Percentiles rank a stretch among this genome's conserved stretches.
These are phyloP conservation scores for Dallia pectoralis DNA, from an alignment of 2,797 vertebrate genomes.

Conservation along the genomic window DNA sequence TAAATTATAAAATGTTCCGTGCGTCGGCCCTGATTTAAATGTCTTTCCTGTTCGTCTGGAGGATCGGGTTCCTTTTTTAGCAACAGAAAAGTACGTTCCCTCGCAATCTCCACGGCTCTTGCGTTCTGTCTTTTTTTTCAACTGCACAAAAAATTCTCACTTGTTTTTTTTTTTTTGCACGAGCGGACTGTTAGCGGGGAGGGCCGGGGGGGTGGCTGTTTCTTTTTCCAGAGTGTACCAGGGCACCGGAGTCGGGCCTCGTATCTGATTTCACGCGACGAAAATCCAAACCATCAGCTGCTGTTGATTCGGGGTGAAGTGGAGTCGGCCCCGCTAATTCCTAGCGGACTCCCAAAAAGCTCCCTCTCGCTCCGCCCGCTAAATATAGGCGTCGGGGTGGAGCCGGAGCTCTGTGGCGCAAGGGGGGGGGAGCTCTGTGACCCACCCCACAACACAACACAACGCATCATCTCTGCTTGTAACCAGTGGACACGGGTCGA, in stretches of 20 bases:
- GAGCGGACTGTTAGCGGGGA: constrained; percentile 47
- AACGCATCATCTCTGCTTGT: constrained; percentile 57
- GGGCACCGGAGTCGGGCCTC: constrained; percentile 58
- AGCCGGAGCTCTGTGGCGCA: constrained; percentile 35
- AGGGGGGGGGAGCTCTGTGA: too few relatives aligned
- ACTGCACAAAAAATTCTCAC: constrained; percentile 58
- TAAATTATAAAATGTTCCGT: constrained; percentile 75
- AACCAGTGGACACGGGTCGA: constrained; percentile 65
- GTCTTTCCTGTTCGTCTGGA: constrained; percentile 73
- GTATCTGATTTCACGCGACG: constrained; percentile 74
- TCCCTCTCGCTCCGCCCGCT: constrained; percentile 38
- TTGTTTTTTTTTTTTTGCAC: constrained; percentile 61
- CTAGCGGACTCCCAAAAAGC: constrained; percentile 58
- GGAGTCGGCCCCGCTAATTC: constrained; percentile 71
- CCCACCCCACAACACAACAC: constrained; percentile 39
- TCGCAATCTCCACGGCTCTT: constrained; percentile 70
- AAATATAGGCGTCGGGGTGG: constrained; percentile 63
- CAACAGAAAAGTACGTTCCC: constrained; percentile 58
- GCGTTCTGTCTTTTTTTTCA: constrained; percentile 49
- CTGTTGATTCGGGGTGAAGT: constrained; percentile 74
- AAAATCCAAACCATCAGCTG: constrained; percentile 73
- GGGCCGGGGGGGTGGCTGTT: constrained; percentile 51
- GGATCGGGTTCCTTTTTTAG: constrained; percentile 71
- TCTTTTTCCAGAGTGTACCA: constrained; percentile 74
- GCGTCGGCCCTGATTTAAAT: constrained; percentile 78